phyloP scores from a whole-genome alignment of 2,113 vertebrate genomes.

The Oncorhynchus nerka region DNA sequence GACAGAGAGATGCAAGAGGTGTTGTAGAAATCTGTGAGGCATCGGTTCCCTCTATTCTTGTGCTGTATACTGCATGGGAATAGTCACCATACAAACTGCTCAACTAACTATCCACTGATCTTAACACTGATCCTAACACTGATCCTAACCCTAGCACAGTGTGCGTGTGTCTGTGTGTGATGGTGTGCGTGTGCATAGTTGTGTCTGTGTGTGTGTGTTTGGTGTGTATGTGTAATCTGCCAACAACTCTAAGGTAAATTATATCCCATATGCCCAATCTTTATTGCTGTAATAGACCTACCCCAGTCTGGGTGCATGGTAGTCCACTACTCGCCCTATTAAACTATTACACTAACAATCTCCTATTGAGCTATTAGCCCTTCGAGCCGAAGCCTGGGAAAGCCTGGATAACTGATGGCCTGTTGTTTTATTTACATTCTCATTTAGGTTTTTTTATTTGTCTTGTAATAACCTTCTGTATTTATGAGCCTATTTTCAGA shows the following conservation, averaged over 20 bases:
- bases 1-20: neutral
- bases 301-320: neutral
- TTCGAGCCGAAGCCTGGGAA: conserved; percentile 53
- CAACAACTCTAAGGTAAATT: neutral
- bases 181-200: too few relatives aligned
- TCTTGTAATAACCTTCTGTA: conserved; percentile 63
- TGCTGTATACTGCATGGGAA: neutral
- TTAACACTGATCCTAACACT: too few relatives aligned
- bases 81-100: too few relatives aligned
- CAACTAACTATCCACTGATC: too few relatives aligned
- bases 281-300: neutral
- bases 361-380: conserved; percentile 58
- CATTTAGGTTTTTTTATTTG: conserved; percentile 61
- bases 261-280: neutral
- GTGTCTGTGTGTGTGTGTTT: too few relatives aligned
- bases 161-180: neutral
- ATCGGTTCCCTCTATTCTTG: neutral
- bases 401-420: conserved; percentile 62
- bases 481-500: conserved; percentile 71
- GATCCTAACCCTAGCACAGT: neutral
- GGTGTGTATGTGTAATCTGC: conserved; percentile 30
- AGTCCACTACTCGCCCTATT: conserved; percentile 44
- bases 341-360: conserved; percentile 56
- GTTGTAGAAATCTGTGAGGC: neutral
- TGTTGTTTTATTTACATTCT: conserved; percentile 75